A percentile compares a stretch with the other conserved stretches of the same genome.
phyloP scores from a whole-genome alignment of 2,888 invertebrate species.

The Minunthozetes semirufus region DNA sequence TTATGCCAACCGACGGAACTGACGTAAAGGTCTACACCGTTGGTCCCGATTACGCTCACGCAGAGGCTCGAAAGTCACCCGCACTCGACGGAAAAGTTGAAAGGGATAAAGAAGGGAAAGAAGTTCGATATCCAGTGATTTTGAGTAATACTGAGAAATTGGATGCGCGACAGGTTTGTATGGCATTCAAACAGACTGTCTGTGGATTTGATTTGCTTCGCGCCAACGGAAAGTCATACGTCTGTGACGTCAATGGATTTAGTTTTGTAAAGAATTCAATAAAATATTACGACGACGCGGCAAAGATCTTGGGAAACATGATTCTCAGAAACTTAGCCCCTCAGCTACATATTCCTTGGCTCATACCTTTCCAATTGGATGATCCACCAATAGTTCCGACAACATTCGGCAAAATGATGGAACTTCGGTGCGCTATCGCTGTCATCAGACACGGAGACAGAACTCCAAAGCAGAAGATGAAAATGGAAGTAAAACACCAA shows the following conservation, averaged over 20 bases:
- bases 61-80: slow-evolving; percentile 97
- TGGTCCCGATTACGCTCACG: slow-evolving; percentile 98
- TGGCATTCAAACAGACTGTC: slow-evolving; percentile 95
- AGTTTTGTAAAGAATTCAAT: slow-evolving; percentile 99
- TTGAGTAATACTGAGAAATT: slow-evolving; percentile 93
- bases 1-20: slow-evolving; percentile 98
- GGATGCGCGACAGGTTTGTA: slow-evolving; percentile 92
- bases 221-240: slow-evolving; percentile 97
- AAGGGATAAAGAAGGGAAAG: slow-evolving; percentile 88
- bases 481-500: slow-evolving; percentile 93
- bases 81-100: slow-evolving; percentile 98
- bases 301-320: slow-evolving; percentile 96
- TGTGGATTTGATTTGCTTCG: slow-evolving; percentile 96
- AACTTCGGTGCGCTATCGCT: slow-evolving; percentile 86
- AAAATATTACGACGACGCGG: slow-evolving; percentile 99
- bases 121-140: slow-evolving; percentile 97
- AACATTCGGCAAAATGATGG: slow-evolving; percentile 65
- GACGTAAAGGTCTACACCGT: slow-evolving; percentile 85
- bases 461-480: slow-evolving; percentile 99
- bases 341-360: slow-evolving; percentile 93
- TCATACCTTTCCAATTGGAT: slow-evolving; percentile 90
- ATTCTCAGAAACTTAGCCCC: slow-evolving; percentile 89
- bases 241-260: slow-evolving; percentile 99
- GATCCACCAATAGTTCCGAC: slow-evolving; percentile 90
- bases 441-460: slow-evolving; percentile 96